Conservation (phyloP, 2,888 invertebrate species). For the Griposia aprilina region DNA sequence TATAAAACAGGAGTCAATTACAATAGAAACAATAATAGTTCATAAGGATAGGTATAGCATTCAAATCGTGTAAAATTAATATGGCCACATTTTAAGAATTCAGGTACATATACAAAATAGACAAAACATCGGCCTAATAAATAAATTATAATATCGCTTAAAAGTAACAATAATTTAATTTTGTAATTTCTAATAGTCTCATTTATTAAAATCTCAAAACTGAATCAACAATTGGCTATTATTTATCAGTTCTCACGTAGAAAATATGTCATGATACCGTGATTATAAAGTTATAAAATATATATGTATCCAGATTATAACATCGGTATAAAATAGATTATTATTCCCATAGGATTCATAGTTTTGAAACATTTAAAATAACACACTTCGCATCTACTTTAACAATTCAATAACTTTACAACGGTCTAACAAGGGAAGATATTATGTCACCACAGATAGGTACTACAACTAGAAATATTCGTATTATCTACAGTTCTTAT, state of each 20-base stretch:
- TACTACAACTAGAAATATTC: constrained; percentile 71
- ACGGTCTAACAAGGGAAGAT: constrained; percentile 75
- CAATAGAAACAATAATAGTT: constrained; percentile 81
- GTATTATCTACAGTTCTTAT: constrained; percentile 78
- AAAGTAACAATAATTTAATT: constrained; percentile 87
- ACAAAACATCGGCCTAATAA: constrained; percentile 82
- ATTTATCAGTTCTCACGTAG: constrained; percentile 81
- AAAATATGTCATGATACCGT: constrained; percentile 82
- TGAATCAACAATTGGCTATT: constrained; percentile 78
- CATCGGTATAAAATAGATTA: constrained; percentile 76
- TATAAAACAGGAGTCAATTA: constrained; percentile 86
- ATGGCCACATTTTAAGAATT: constrained; percentile 89
- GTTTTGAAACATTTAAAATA: constrained; percentile 45
- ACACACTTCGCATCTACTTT: constrained; percentile 58
- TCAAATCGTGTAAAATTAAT: constrained; percentile 83
- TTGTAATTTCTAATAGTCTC: constrained; percentile 86
- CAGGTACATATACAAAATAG: constrained; percentile 89
- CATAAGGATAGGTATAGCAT: constrained; percentile 79
- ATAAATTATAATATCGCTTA: constrained; percentile 82
- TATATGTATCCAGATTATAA: constrained; percentile 78
- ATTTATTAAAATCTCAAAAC: constrained; percentile 85
- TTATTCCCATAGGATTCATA: constrained; percentile 61
- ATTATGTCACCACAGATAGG: constrained; percentile 74
- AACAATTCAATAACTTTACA: constrained; percentile 73
- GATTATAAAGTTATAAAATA: constrained; percentile 80